A percentile compares a stretch with the other conserved stretches of the same genome.
Conservation (phyloP, 2,113 vertebrate species). For the Myxocyprinus asiaticus region DNA sequence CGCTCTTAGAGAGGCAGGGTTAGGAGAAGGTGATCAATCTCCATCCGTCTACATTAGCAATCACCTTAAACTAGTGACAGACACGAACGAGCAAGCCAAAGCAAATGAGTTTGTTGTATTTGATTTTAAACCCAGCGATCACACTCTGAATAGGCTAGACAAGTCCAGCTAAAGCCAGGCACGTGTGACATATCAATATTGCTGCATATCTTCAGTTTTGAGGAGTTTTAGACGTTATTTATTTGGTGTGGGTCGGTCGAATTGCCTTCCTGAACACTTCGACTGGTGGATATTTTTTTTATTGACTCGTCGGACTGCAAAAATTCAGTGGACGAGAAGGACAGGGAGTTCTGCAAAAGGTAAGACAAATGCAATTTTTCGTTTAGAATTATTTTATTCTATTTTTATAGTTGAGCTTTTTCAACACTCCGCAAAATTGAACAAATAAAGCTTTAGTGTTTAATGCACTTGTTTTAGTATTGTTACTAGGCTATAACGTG, state of each 20-base stretch:
- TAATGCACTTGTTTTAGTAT: too few relatives aligned
- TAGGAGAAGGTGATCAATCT: slow-evolving; percentile 94
- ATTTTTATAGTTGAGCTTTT: too few relatives aligned
- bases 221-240: slow-evolving; percentile 53
- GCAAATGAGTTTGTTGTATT: slow-evolving; percentile 82
- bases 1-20: slow-evolving; percentile 91
- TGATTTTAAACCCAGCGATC: slow-evolving; percentile 67
- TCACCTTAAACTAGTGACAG: slow-evolving; percentile 84
- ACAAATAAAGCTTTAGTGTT: too few relatives aligned
- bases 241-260: slow-evolving; percentile 49
- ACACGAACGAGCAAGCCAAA: slow-evolving; percentile 72
- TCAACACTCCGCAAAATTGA: too few relatives aligned
- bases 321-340: slow-evolving; percentile 45
- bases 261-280: slow-evolving; percentile 57
- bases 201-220: slow-evolving; percentile 32
- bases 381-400: not conserved
- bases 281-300: slow-evolving; percentile 74
- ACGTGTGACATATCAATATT: slow-evolving; percentile 42
- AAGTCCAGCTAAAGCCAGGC: slow-evolving; percentile 55
- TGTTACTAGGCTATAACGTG: too few relatives aligned
- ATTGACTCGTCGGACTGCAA: slow-evolving; percentile 16
- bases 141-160: slow-evolving; percentile 34
- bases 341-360: slow-evolving; percentile 58
- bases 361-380: slow-evolving; percentile 47
- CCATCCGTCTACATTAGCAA: slow-evolving; percentile 89